Evolutionary conservation across 2,113 vertebrate species (phyloP).

Genomic region (Brienomyrus longianalis): DNA sequence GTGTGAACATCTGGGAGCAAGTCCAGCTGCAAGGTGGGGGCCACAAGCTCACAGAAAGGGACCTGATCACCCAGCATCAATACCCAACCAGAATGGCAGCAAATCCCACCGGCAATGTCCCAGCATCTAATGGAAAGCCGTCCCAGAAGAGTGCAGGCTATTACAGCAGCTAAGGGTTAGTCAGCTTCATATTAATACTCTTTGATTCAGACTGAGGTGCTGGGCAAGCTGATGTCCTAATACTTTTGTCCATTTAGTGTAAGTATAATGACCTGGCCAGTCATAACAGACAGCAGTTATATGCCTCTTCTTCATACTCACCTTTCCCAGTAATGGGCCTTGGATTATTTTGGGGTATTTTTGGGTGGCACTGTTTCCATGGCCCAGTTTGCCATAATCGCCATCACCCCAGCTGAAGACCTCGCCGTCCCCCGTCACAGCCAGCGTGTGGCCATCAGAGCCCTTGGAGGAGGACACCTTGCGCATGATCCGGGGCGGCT

Average conservation of each 20-base stretch:
- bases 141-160: not conserved
- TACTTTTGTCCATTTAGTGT: not conserved
- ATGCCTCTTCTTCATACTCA: conserved; percentile 23
- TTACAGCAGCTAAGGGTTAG: not conserved
- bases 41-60: not conserved
- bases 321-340: conserved; percentile 62
- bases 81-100: not conserved
- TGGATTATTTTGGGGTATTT: conserved; percentile 73
- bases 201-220: not conserved
- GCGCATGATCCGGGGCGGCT: conserved; percentile 64
- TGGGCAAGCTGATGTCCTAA: not conserved
- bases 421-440: conserved; percentile 66
- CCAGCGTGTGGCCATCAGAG: conserved; percentile 69
- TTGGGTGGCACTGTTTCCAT: conserved; percentile 69
- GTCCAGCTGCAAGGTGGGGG: not conserved
- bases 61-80: not conserved
- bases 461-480: conserved; percentile 72
- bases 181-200: not conserved
- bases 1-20: not conserved
- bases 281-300: not conserved
- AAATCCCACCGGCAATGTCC: not conserved
- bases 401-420: conserved; percentile 73
- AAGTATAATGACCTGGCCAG: not conserved
- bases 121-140: not conserved
- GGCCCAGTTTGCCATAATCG: conserved; percentile 71